These are phyloP conservation scores for Mustelus asterias DNA, from an alignment of 2,113 vertebrate genomes.

Conservation along the genomic window DNA sequence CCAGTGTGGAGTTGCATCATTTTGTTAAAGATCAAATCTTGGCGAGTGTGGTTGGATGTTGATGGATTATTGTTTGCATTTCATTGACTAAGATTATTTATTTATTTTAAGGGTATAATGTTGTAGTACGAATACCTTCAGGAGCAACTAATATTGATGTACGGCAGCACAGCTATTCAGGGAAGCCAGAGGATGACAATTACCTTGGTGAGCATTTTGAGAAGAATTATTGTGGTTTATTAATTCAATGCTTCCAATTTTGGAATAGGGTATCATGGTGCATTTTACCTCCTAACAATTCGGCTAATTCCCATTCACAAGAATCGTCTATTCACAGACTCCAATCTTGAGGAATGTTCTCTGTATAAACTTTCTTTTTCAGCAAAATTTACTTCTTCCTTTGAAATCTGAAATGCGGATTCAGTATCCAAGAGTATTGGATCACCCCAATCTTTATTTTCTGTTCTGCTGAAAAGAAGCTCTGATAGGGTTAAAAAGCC, in stretches of 20 bases:
- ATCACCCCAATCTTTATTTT: not conserved
- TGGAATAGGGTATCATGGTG: not conserved
- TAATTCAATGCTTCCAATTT: not conserved
- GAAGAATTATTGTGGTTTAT: conserved; percentile 29
- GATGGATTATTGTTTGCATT: not conserved
- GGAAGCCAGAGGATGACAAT: conserved; percentile 90
- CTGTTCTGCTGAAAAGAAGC: not conserved
- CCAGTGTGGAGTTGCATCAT: too few species aligned
- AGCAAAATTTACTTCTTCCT: not conserved
- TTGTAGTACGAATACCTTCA: conserved; percentile 81
- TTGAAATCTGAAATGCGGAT: not conserved
- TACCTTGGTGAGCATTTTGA: conserved; percentile 77
- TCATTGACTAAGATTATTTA: conserved; percentile 9
- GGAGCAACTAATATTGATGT: conserved; percentile 91
- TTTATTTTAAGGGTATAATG: conserved; percentile 78
- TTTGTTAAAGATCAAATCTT: not conserved
- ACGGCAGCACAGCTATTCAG: conserved; percentile 89
- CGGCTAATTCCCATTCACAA: not conserved
- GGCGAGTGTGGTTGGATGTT: not conserved
- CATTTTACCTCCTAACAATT: not conserved
- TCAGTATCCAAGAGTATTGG: too few species aligned
- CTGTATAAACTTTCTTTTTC: not conserved
- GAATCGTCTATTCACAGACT: not conserved
- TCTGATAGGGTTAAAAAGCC: not conserved
- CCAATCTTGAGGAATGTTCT: not conserved